Conservation (phyloP, 2,888 invertebrate species). For the Parnassius apollo region DNA sequence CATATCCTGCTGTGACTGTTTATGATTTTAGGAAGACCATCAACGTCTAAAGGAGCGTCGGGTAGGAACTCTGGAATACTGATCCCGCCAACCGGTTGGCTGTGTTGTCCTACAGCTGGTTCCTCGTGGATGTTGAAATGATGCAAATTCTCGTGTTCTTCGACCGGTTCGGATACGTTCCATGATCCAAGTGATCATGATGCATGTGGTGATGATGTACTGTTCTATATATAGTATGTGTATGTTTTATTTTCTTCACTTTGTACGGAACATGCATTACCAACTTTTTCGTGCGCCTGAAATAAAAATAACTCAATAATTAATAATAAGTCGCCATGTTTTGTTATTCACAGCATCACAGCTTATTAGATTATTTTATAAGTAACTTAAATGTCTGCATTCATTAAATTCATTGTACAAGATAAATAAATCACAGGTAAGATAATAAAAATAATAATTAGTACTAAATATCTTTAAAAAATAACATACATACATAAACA, state of each 20-base stretch:
- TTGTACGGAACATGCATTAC: slow-evolving; percentile 85
- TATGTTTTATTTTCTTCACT: slow-evolving; percentile 85
- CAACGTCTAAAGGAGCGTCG: slow-evolving; percentile 55
- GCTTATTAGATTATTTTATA: too few species aligned
- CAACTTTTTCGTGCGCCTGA: slow-evolving; percentile 83
- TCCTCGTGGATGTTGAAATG: slow-evolving; percentile 69
- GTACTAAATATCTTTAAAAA: too few species aligned
- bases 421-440: too few species aligned
- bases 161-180: slow-evolving; percentile 50
- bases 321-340: too few species aligned
- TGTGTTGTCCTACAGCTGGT: slow-evolving; percentile 52
- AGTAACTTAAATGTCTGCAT: too few species aligned
- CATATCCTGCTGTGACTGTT: too few species aligned
- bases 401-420: too few species aligned
- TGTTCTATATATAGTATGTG: slow-evolving; percentile 86
- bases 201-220: slow-evolving; percentile 80
- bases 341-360: too few species aligned
- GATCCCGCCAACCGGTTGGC: slow-evolving; percentile 58
- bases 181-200: slow-evolving; percentile 54
- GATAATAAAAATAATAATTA: too few species aligned
- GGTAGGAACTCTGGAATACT: slow-evolving; percentile 71
- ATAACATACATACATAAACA: too few species aligned
- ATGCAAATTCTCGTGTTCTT: slow-evolving; percentile 77
- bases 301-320: slow-evolving; percentile 14
- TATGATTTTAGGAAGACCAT: slow-evolving; percentile 43